phyloP scores from a whole-genome alignment of 2,888 invertebrate species.

The Cyrtodaria siliqua region DNA sequence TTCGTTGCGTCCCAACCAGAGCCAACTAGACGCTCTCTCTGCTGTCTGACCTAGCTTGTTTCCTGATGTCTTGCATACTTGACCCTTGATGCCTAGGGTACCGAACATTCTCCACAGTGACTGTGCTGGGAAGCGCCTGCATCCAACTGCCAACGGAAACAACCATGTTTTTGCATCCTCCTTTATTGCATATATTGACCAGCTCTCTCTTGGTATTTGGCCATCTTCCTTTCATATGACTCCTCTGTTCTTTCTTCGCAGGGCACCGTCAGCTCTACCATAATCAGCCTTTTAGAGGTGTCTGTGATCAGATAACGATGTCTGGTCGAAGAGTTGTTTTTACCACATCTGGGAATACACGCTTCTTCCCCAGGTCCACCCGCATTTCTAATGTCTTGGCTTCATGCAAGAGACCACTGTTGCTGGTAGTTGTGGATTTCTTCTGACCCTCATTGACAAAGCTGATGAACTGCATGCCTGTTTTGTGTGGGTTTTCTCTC shows the following conservation, averaged over 20 bases:
- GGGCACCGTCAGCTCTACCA: not conserved
- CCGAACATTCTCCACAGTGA: too few relatives aligned
- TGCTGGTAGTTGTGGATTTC: not conserved
- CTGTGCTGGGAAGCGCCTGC: too few relatives aligned
- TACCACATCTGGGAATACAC: not conserved
- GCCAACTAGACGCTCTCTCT: too few relatives aligned
- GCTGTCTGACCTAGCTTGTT: too few relatives aligned
- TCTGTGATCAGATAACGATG: not conserved
- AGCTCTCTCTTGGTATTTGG: not conserved
- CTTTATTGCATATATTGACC: too few relatives aligned
- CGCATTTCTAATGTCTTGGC: not conserved
- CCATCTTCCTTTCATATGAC: not conserved
- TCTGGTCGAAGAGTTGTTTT: not conserved
- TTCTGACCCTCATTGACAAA: not conserved
- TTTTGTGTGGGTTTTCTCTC: not conserved
- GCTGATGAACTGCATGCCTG: not conserved
- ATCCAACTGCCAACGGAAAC: not conserved
- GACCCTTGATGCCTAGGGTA: too few relatives aligned
- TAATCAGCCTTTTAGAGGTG: not conserved
- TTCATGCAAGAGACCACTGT: not conserved
- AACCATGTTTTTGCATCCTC: slow-evolving; percentile 3
- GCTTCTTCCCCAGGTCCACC: not conserved
- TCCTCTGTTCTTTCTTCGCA: slow-evolving; percentile 1
- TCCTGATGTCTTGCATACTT: too few relatives aligned
- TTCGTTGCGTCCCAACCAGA: too few relatives aligned